These are phyloP conservation scores for Cepphus grylle DNA, from an alignment of 2,113 vertebrate genomes.

Conservation along the genomic window DNA sequence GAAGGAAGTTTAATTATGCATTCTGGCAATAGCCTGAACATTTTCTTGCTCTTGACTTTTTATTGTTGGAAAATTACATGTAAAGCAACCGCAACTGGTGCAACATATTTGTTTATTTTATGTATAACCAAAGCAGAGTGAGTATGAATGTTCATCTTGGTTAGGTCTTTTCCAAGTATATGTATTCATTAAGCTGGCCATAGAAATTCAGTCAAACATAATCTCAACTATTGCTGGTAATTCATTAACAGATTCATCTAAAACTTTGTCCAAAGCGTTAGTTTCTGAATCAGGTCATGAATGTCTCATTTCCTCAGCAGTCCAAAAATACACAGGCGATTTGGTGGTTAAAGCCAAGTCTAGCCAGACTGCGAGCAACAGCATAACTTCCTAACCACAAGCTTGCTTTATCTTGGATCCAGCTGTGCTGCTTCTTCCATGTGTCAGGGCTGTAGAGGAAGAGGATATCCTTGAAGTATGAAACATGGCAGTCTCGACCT, in stretches of 20 bases:
- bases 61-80: neutral
- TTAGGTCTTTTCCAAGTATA: neutral
- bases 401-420: slow-evolving; percentile 1
- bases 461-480: neutral
- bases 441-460: neutral
- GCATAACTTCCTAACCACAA: neutral
- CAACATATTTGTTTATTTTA: neutral
- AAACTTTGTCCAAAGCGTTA: slow-evolving; percentile 20
- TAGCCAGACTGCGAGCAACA: neutral
- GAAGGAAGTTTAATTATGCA: neutral
- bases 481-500: neutral
- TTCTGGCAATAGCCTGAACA: neutral
- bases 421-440: neutral
- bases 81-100: neutral
- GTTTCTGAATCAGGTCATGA: neutral
- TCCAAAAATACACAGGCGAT: neutral
- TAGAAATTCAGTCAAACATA: slow-evolving; percentile 17
- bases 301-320: neutral
- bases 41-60: neutral
- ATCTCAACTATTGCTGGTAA: neutral
- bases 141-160: neutral
- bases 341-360: neutral
- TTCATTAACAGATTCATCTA: slow-evolving; percentile 1
- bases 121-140: neutral
- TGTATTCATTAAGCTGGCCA: neutral